Evolutionary conservation across 2,888 invertebrate genomes (phyloP), one percentile per base, ranked within the genome.

Genomic region (Hirtodrosophila histrioides): DNA sequence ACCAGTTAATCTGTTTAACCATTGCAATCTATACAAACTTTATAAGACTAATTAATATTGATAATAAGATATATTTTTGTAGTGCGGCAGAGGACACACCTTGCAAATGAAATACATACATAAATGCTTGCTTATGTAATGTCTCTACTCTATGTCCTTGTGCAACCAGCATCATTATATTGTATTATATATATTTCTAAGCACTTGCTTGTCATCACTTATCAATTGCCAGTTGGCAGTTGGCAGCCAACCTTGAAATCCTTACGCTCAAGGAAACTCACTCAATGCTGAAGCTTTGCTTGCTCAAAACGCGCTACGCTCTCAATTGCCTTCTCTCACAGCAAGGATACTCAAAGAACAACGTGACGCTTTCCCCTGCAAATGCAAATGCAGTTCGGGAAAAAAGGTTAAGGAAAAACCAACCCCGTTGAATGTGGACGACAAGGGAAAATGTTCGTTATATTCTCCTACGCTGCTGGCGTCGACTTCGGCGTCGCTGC

Each of bases 381-480:
- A 55, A 37, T 49, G 63, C 41, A 45, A 45, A 3, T 29, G 55
- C 35, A 49, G 10, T 29, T 39, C 41, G 37, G 6, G 9, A 48
- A 66, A 73, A 17, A 17, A 17, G 17, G 1, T 17, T 17, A 17
- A 17, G 17, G 17, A 17, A 17, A 17, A 17, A 17, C 17, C 17
- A 17, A 17, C 17, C 17, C 17, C 17, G 17, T 17, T 17, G 5
- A 27, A 27, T 27, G 6, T 27, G 6, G 6, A 27, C 4, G 79
- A 43, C 49, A 78, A 74, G 74, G 67, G 70, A 74, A 86, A 84
- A 50, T 71, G 36, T 72, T 73, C 73, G 73, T 71, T 71, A 35
- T 71, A 5, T 76, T 74, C 87, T 77, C 86, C 81, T 77, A 78
- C 78, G 66, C 71, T 63, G 84, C 65, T 36, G 66, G 23, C 45